phyloP scores from a whole-genome alignment of 2,888 invertebrate species.

The Cactoblastis cactorum region DNA sequence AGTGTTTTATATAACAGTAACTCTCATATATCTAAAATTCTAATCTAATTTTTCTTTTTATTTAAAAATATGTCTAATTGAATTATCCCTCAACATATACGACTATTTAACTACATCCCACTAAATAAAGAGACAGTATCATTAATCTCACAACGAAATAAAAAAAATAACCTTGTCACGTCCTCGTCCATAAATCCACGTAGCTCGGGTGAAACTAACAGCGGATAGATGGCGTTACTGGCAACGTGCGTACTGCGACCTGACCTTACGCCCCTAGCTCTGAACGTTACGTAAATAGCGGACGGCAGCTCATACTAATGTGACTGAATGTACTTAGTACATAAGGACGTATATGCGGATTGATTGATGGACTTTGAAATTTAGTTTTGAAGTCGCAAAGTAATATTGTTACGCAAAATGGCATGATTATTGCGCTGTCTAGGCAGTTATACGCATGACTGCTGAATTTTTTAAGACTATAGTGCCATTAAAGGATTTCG shows the following conservation, averaged over 20 bases:
- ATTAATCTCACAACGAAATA: background rate
- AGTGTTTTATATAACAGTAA: no score
- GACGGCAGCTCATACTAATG: conserved; percentile 10
- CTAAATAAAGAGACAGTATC: background rate
- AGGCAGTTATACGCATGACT: background rate
- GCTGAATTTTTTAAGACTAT: background rate
- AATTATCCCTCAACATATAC: background rate
- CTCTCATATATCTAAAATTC: no score
- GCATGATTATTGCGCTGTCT: background rate
- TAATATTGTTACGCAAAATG: background rate
- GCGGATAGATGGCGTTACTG: conserved; percentile 19
- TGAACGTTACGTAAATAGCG: conserved; percentile 21
- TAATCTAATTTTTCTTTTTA: no score
- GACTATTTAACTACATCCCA: background rate
- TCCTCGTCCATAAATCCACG: background rate
- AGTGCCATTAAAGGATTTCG: no score
- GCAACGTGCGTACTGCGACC: background rate
- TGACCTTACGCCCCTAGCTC: conserved; percentile 17
- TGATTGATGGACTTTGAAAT: background rate
- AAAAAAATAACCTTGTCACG: conserved; percentile 5
- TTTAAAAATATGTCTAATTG: no score
- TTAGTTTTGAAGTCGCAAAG: background rate
- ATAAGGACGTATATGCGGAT: background rate
- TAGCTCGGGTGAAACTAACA: background rate
- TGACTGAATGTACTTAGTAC: conserved; percentile 8